phyloP scores from a whole-genome alignment of 2,888 invertebrate species.

The Encarsia formosa region DNA sequence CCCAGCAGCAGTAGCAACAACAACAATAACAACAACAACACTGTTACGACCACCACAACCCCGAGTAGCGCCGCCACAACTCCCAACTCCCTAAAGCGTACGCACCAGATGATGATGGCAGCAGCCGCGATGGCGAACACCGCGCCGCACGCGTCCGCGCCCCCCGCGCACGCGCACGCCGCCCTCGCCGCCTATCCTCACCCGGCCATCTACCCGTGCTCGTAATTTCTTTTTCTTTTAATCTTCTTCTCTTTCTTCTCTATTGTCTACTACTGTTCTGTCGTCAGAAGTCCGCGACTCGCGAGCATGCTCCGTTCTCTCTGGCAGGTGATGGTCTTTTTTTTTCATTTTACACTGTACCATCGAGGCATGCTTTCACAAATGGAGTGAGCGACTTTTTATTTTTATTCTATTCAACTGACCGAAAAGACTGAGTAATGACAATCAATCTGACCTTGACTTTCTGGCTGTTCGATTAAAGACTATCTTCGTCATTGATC shows the following conservation, averaged over 20 bases:
- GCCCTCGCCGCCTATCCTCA: conserved; percentile 63
- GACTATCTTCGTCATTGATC: too few relatives aligned
- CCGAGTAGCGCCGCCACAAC: conserved; percentile 53
- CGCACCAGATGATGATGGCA: conserved; percentile 53
- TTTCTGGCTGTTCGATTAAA: too few relatives aligned
- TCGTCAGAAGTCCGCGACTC: not conserved
- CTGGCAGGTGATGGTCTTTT: too few relatives aligned
- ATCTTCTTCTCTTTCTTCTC: not conserved
- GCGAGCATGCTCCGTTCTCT: too few relatives aligned
- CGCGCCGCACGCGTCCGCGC: conserved; percentile 65
- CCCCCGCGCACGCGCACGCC: conserved; percentile 63
- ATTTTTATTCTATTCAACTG: too few relatives aligned
- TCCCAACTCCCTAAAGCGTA: conserved; percentile 53
- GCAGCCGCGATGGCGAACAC: conserved; percentile 52
- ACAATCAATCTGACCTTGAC: too few relatives aligned
- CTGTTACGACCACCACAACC: conserved; percentile 47
- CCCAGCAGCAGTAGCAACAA: conserved; percentile 11
- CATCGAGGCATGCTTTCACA: too few relatives aligned
- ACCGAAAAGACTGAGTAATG: too few relatives aligned
- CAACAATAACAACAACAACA: conserved; percentile 29
- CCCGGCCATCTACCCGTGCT: conserved; percentile 80
- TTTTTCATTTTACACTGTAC: too few relatives aligned
- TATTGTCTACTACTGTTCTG: not conserved
- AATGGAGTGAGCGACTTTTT: too few relatives aligned
- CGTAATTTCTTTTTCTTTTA: conserved; percentile 57